Evolutionary conservation across 2,888 invertebrate genomes (phyloP), one percentile per base, ranked within the genome.

Genomic region (Gastrophysa polygoni): DNA sequence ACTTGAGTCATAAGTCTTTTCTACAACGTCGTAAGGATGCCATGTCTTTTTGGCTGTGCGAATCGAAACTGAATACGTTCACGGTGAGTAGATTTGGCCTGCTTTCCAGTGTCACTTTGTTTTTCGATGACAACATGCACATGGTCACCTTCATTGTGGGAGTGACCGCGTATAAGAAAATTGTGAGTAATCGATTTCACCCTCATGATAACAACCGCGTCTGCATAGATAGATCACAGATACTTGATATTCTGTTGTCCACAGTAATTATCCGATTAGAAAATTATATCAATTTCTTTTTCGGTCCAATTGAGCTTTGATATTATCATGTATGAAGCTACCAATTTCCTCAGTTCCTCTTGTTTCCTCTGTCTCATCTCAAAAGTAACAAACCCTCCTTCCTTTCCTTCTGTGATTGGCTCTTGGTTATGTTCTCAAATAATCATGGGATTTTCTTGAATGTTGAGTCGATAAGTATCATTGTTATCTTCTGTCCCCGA

Each of bases 311-410:
- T 52, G 7, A 14, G 17, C 5, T 52, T 54, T 29, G n/a, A 43
- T 54, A 34, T 54, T 54, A 4, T 52, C 18, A 29, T 54, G 32
- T 47, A 54, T 47, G 34, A 38, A 59, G 38, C 34, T 59, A 68
- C 50, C 73, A 64, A 68, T 75, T 71, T 61, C 70, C n/a, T 65
- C 57, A 21, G 61, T 59, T 20, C 63, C 66, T 7, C 65, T 34
- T 28, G 20, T 51, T 38, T 66, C 73, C 64, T 76, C 72, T 28
- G 61, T 66, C 59, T 77, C 74, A 16, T 68, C 60, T 72, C 74
- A 76, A 66, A 75, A 75, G 64, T 70, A 76, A 58, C 74, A 74
- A 63, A 48, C 34, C 32, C 24, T 20, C n/a, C 48, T 32, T 16
- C 8, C n/a, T 48, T 24, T 10, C 11, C 24, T 48, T 48, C 48